Base-by-base conservation (phyloP, 2,888 invertebrate genomes). In the Cryptocheilus praepositus region DNA sequence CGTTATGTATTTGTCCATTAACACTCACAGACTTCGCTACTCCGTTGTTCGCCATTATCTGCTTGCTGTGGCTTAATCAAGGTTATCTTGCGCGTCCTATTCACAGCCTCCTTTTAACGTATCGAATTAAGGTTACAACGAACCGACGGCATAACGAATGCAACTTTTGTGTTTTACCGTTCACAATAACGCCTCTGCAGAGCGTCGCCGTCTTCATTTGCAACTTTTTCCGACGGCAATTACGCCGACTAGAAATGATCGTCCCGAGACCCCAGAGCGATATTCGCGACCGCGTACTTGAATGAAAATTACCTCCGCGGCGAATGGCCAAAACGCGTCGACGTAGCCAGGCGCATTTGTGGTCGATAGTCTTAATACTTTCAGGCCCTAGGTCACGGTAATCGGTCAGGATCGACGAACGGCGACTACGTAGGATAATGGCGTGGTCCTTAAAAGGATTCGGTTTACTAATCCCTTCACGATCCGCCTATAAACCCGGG, bases 1-100 rank as follows among this genome's bases (percentile, higher is more conserved):
- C 71, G 65, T 73, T 72, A 77, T 67, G 74, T 80, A 80, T 80
- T 81, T 76, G 76, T 77, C 74, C 74, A 80, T 81, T 79, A 83
- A 83, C 80, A 73, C 75, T 61, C 65, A 18, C 54, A 54, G 61
- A 78, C 64, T 65, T 52, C 49, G 57, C 53, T 68, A 67, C 61
- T 73, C 70, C 67, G 52, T 71, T 58, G 62, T 56, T 55, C 22
- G 53, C 59, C 59, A 66, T 60, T 69, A 66, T 62, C 15, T 19
- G 25, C 54, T 51, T 57, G 19, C 44, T 11, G 22, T 52, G 44
- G 21, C 19, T 72, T 59, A 64, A 70, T 66, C 61, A n/a, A 51
- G 56, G 4, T 22, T 44, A 58, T 19, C 18, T 11, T 11, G 3
- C 36, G 36, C 36, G 36, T 11, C 36, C 36, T 11, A 25, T 25